A percentile compares a stretch with the other conserved stretches of the same genome.
Conservation (phyloP, 2,888 invertebrate genomes). For the Craniophora ligustri region DNA sequence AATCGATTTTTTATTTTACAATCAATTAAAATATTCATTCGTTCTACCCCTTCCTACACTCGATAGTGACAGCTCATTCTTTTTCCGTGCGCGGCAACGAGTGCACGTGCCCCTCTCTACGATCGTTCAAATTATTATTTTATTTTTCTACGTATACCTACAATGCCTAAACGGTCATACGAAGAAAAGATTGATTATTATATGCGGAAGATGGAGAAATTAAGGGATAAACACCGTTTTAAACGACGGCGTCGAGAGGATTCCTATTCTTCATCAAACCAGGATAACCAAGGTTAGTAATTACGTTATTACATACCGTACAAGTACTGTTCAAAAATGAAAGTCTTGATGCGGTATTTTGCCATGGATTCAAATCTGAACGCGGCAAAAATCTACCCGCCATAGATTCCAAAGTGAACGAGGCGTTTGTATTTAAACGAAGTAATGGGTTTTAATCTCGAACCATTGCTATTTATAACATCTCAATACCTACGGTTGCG, state of each 20-base stretch:
- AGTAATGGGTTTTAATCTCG: background rate
- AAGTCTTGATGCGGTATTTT: constrained; percentile 4
- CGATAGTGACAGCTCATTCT: background rate
- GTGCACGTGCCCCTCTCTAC: background rate
- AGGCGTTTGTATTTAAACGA: background rate
- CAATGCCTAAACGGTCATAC: constrained; percentile 6
- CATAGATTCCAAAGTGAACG: constrained; percentile 1
- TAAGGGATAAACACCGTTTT: background rate
- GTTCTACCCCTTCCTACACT: too few relatives aligned
- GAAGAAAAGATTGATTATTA: constrained; percentile 5
- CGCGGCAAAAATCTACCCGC: constrained; percentile 1
- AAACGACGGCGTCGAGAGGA: background rate
- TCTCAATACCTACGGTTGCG: background rate
- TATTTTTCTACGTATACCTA: background rate
- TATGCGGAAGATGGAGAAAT: constrained; percentile 4
- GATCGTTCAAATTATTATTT: background rate
- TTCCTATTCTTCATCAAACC: background rate
- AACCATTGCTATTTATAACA: background rate
- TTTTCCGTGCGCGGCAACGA: constrained; percentile 1
- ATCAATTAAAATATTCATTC: too few relatives aligned
- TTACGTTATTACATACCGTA: background rate
- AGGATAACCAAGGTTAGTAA: constrained; percentile 5
- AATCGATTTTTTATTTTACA: too few relatives aligned
- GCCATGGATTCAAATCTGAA: constrained; percentile 8
- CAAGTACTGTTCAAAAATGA: constrained; percentile 6